Evolutionary conservation across 2,888 invertebrate genomes (phyloP).

Genomic region (Portevinia maculata): DNA sequence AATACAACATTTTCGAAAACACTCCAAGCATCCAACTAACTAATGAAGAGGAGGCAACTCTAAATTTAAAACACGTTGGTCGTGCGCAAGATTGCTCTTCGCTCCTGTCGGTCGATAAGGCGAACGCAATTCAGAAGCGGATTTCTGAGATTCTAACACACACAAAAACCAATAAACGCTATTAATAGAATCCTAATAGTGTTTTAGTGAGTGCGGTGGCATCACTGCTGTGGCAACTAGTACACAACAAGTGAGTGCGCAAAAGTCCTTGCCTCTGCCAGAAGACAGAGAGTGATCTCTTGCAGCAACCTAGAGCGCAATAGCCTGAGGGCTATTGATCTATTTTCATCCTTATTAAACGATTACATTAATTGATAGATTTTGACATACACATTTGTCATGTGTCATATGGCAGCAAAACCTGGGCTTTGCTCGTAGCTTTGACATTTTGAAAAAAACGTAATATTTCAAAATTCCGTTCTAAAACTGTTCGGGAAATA

Average conservation of each 20-base stretch:
- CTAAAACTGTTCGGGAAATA: slow-evolving; percentile 69
- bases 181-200: slow-evolving; percentile 70
- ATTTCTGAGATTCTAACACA: slow-evolving; percentile 67
- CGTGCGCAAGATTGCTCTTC: slow-evolving; percentile 67
- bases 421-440: slow-evolving; percentile 4
- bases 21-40: slow-evolving; percentile 21
- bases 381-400: slow-evolving; percentile 63
- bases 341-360: slow-evolving; percentile 68
- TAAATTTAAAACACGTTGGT: slow-evolving; percentile 70
- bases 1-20: slow-evolving; percentile 51
- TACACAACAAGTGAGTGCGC: slow-evolving; percentile 65
- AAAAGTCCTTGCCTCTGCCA: slow-evolving; percentile 58
- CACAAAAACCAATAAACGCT: slow-evolving; percentile 32
- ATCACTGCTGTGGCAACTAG: slow-evolving; percentile 66
- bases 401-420: not conserved
- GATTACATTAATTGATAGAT: slow-evolving; percentile 49
- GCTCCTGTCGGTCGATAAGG: slow-evolving; percentile 48
- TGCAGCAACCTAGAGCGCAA: slow-evolving; percentile 18
- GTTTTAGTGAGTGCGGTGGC: slow-evolving; percentile 57
- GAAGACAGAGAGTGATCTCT: slow-evolving; percentile 32
- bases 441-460: slow-evolving; percentile 35
- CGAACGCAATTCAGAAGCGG: slow-evolving; percentile 21
- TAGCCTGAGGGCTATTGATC: slow-evolving; percentile 56
- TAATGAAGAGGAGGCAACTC: slow-evolving; percentile 62
- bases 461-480: slow-evolving; percentile 46